These are phyloP conservation scores for Sebastes schlegelii DNA, from an alignment of 2,113 vertebrate genomes.

Conservation along the genomic window DNA sequence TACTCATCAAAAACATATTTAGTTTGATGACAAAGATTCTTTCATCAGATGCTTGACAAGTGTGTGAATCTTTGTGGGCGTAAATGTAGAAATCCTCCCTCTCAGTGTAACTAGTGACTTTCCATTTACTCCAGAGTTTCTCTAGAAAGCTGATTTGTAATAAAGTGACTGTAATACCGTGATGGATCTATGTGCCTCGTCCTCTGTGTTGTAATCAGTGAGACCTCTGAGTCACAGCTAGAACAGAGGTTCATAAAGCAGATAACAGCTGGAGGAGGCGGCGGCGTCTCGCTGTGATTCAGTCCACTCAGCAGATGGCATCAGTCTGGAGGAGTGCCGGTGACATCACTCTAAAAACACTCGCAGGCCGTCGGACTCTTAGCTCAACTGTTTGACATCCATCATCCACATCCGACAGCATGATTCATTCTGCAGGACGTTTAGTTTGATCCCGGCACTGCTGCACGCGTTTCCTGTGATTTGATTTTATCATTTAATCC, in stretches of 20 bases:
- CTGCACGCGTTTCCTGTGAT: background rate
- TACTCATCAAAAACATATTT: no score
- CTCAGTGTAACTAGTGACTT: no score
- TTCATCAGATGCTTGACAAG: no score
- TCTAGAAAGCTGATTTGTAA: no score
- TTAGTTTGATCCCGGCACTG: background rate
- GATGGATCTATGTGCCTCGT: no score
- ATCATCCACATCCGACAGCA: background rate
- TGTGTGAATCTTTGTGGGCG: no score
- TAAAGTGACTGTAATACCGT: no score
- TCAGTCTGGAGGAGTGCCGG: conserved; percentile 22
- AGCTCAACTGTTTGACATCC: background rate
- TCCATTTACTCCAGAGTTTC: no score
- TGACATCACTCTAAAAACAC: conserved; percentile 38
- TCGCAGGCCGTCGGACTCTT: background rate
- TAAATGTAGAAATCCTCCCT: no score
- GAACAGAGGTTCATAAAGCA: background rate
- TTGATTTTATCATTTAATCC: no score
- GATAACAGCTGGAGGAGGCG: conserved; percentile 64
- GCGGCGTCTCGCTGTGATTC: conserved; percentile 33
- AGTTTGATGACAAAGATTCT: no score
- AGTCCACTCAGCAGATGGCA: conserved; percentile 50
- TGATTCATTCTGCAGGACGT: conserved; percentile 8
- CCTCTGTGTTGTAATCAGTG: background rate
- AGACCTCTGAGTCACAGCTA: conserved; percentile 41